These are phyloP conservation scores for Aldrovandia affinis DNA, from an alignment of 2,797 vertebrate genomes.

Conservation along the genomic window DNA sequence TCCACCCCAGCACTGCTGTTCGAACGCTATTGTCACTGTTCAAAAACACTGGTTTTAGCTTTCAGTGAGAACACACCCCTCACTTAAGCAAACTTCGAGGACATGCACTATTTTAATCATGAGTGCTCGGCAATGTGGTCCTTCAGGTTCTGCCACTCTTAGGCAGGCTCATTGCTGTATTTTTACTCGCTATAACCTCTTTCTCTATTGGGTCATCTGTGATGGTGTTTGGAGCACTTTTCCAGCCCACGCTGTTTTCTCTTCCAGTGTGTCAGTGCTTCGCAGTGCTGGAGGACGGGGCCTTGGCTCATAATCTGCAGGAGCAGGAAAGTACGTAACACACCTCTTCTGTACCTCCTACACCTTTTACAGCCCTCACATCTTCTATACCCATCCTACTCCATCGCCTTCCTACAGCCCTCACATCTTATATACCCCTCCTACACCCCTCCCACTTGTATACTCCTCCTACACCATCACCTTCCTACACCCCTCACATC, in stretches of 20 bases:
- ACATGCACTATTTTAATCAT: too few species aligned
- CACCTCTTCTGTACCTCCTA: neutral
- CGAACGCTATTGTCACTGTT: too few species aligned
- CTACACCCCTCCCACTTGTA: neutral
- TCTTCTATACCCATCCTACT: neutral
- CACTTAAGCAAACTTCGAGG: too few species aligned
- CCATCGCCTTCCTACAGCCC: neutral
- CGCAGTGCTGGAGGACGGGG: constrained; percentile 74
- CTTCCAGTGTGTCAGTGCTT: constrained; percentile 73
- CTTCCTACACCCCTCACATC: neutral
- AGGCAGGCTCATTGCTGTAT: too few species aligned
- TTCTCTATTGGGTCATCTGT: neutral
- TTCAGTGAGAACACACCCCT: too few species aligned
- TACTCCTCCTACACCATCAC: too few species aligned
- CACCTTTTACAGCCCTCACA: neutral
- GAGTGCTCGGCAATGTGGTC: too few species aligned
- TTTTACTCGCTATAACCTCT: too few species aligned
- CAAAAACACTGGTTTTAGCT: too few species aligned
- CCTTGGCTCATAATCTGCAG: constrained; percentile 74
- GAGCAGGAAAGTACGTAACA: constrained; percentile 77
- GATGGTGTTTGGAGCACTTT: neutral
- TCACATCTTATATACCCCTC: neutral
- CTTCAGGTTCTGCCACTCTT: too few species aligned
- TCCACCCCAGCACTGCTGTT: too few species aligned
- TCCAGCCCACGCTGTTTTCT: constrained; percentile 43